Evolutionary conservation across 1,140 invertebrate genomes (phyloP).

Genomic region (Nephotettix cincticeps): DNA sequence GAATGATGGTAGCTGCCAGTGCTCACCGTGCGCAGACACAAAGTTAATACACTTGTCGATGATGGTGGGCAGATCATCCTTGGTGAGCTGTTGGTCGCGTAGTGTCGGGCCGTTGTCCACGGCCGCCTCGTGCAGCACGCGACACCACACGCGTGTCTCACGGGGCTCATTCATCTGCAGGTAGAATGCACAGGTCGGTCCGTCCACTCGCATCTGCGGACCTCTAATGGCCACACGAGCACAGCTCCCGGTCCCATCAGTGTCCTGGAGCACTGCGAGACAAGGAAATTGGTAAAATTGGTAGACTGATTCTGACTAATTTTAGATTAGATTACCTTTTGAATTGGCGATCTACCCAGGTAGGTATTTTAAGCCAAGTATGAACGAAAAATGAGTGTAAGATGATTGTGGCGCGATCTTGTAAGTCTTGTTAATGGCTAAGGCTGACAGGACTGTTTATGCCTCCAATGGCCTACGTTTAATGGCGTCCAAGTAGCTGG

Average conservation of each 20-base stretch:
- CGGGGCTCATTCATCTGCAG: conserved; percentile 65
- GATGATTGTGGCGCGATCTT: no score
- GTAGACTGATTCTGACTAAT: no score
- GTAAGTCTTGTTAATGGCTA: no score
- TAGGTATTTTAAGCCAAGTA: no score
- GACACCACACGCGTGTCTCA: conserved; percentile 61
- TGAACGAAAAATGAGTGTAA: no score
- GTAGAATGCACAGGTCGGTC: conserved; percentile 62
- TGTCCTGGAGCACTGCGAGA: conserved; percentile 52
- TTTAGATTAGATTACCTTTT: no score
- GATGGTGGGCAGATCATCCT: conserved; percentile 82
- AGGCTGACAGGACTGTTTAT: no score
- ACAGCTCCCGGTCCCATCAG: conserved; percentile 39
- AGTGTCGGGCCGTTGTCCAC: conserved; percentile 73
- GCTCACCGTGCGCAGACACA: conserved; percentile 76
- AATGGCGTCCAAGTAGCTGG: no score
- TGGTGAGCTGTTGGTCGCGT: conserved; percentile 81
- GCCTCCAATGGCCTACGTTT: no score
- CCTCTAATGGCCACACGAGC: conserved; percentile 52
- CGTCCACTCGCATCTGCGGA: conserved; percentile 64
- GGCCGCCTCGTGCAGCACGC: conserved; percentile 69
- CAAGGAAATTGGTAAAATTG: no score
- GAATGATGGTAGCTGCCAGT: no score
- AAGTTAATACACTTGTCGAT: conserved; percentile 91
- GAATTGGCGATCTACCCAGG: no score